Evolutionary conservation across 37 sponge, comb jelly and placozoan genomes (phyloP).

Genomic region (Corticium candelabrum): DNA sequence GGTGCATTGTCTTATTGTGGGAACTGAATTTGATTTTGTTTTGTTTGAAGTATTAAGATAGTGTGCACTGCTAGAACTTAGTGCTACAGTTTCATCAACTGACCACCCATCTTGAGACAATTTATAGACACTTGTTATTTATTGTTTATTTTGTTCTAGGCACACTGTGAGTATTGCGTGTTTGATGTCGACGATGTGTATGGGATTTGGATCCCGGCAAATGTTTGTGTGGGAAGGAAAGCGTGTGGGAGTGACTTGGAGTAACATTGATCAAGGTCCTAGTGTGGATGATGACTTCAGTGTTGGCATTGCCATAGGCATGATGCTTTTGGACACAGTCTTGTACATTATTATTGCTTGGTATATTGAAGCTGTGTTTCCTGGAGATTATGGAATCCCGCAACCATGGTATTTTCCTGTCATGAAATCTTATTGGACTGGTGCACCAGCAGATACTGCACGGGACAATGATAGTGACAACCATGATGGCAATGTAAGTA

Average conservation of each 20-base stretch:
- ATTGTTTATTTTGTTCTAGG: too few relatives aligned
- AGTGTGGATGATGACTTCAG: conserved; percentile 61
- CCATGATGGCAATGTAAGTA: too few relatives aligned
- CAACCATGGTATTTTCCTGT: conserved; percentile 88
- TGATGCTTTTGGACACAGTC: conserved; percentile 66
- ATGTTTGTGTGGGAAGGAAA: conserved; percentile 55
- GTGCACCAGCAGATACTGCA: too few relatives aligned
- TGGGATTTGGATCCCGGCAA: conserved; percentile 55
- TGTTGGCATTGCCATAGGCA: conserved; percentile 48
- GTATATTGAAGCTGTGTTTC: conserved; percentile 85
- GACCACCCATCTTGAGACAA: too few relatives aligned
- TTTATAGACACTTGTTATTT: too few relatives aligned
- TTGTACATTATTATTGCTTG: conserved; percentile 78
- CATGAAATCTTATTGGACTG: not conserved
- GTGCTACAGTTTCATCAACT: too few relatives aligned
- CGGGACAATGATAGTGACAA: too few relatives aligned
- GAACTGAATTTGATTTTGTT: too few relatives aligned
- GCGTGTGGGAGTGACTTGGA: conserved; percentile 48
- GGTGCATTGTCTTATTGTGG: too few relatives aligned
- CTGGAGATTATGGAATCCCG: conserved; percentile 81
- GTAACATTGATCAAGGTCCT: conserved; percentile 43
- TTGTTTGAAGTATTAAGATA: too few relatives aligned
- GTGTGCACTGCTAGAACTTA: too few relatives aligned
- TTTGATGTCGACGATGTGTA: conserved; percentile 68
- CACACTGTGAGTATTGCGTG: conserved; percentile 41